Conservation (phyloP, 2,113 vertebrate species). For the Gadus chalcogrammus region DNA sequence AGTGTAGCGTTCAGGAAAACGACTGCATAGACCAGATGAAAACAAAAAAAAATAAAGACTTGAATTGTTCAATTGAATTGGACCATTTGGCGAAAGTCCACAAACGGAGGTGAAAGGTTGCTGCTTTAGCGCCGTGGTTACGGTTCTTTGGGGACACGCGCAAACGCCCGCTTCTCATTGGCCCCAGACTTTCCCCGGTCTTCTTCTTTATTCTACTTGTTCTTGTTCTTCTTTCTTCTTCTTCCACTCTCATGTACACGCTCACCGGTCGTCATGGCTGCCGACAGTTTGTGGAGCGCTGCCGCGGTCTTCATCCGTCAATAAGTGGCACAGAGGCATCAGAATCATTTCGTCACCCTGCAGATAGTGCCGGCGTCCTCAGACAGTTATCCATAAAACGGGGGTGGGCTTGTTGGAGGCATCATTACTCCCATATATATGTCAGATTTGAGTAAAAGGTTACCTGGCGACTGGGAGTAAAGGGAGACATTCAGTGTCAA, state of each 20-base stretch:
- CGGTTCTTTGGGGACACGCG: conserved; percentile 31
- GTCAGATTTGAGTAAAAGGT: conserved; percentile 65
- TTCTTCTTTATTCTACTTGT: conserved; percentile 32
- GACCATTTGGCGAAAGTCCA: too few relatives aligned
- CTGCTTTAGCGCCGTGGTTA: too few relatives aligned
- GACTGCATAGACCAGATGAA: too few relatives aligned
- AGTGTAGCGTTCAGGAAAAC: too few relatives aligned
- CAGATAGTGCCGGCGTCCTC: conserved; percentile 29
- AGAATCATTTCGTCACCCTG: conserved; percentile 65
- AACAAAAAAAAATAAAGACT: too few relatives aligned
- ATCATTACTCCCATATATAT: conserved; percentile 61
- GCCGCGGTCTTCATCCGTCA: conserved; percentile 64
- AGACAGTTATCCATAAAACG: background rate
- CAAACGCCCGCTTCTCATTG: background rate
- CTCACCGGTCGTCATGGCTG: conserved; percentile 56
- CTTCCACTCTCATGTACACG: conserved; percentile 55
- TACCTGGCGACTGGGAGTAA: conserved; percentile 39
- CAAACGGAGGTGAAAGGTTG: too few relatives aligned
- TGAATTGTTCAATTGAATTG: too few relatives aligned
- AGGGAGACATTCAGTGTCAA: background rate
- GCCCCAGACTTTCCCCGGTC: background rate
- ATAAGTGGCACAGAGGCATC: conserved; percentile 64
- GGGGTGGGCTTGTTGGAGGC: conserved; percentile 44
- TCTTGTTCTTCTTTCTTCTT: conserved; percentile 50
- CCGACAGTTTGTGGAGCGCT: conserved; percentile 67